Conservation (phyloP, 2,113 vertebrate genomes). For the Arothron firmamentum region DNA sequence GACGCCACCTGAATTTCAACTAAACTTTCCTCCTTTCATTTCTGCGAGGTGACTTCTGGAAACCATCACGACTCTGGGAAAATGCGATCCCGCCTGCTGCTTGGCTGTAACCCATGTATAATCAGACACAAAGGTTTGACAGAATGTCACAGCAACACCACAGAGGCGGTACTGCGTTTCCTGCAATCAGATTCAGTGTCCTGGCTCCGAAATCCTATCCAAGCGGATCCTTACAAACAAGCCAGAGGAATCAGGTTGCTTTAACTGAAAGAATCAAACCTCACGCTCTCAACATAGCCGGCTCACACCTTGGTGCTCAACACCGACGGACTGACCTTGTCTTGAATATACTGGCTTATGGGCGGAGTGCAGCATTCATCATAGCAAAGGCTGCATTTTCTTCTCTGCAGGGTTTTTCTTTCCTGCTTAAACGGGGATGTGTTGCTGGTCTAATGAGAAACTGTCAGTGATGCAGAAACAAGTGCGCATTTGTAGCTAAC, state of each 20-base stretch:
- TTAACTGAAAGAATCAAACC: conserved; percentile 53
- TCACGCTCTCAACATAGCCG: conserved; percentile 44
- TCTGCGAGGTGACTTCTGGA: conserved; percentile 34
- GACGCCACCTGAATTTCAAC: conserved; percentile 4
- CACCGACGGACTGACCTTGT: conserved; percentile 34
- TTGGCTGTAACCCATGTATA: conserved; percentile 36
- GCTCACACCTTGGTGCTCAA: conserved; percentile 27
- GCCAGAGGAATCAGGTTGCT: conserved; percentile 51
- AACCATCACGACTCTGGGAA: conserved; percentile 25
- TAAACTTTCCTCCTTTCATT: conserved; percentile 15
- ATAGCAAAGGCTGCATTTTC: conserved; percentile 7
- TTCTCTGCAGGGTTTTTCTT: conserved; percentile 13
- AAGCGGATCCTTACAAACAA: conserved; percentile 38
- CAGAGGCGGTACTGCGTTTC: conserved; percentile 31
- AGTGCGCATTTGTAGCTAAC: background rate
- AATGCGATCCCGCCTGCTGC: conserved; percentile 6
- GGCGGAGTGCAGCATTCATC: conserved; percentile 40
- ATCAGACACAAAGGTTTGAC: conserved; percentile 47
- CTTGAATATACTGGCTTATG: conserved; percentile 27
- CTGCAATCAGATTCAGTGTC: conserved; percentile 46
- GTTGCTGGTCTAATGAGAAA: conserved; percentile 17
- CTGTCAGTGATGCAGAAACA: conserved; percentile 2
- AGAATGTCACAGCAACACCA: conserved; percentile 52
- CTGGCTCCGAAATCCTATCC: conserved; percentile 45
- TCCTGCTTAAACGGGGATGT: conserved; percentile 24